These are phyloP conservation scores for Brachyistius frenatus DNA, from an alignment of 2,113 vertebrate species.

Conservation along the genomic window DNA sequence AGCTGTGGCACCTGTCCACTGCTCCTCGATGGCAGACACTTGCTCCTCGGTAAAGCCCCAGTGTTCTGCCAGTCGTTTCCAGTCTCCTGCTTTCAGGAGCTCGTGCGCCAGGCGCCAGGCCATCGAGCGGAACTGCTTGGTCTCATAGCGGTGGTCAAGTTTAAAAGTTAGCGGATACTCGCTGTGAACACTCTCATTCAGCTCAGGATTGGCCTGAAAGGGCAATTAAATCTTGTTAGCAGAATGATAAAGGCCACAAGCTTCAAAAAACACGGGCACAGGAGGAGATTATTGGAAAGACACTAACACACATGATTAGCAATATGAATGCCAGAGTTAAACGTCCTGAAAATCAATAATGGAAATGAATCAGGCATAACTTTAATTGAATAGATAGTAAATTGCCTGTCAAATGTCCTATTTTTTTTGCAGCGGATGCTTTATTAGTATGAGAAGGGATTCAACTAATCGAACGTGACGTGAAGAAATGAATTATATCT, in stretches of 20 bases:
- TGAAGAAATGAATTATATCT: constrained; percentile 50
- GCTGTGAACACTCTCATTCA: constrained; percentile 65
- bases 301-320: constrained; percentile 40
- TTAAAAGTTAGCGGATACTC: constrained; percentile 88
- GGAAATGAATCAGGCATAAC: constrained; percentile 15
- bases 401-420: constrained; percentile 50
- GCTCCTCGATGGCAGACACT: constrained; percentile 88
- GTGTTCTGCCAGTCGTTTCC: constrained; percentile 88
- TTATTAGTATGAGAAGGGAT: constrained; percentile 49
- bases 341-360: constrained; percentile 46
- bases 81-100: constrained; percentile 86
- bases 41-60: constrained; percentile 89
- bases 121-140: constrained; percentile 83
- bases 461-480: constrained; percentile 37
- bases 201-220: constrained; percentile 81
- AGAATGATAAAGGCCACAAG: constrained; percentile 74
- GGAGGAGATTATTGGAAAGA: constrained; percentile 49
- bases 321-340: constrained; percentile 57
- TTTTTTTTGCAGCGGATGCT: constrained; percentile 6
- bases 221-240: constrained; percentile 79
- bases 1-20: constrained; percentile 90
- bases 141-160: constrained; percentile 89
- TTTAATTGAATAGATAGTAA: constrained; percentile 58
- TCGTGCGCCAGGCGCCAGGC: constrained; percentile 89
- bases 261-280: constrained; percentile 19